phyloP scores from a whole-genome alignment of 2,888 invertebrate species.

The Artemia sp. region DNA sequence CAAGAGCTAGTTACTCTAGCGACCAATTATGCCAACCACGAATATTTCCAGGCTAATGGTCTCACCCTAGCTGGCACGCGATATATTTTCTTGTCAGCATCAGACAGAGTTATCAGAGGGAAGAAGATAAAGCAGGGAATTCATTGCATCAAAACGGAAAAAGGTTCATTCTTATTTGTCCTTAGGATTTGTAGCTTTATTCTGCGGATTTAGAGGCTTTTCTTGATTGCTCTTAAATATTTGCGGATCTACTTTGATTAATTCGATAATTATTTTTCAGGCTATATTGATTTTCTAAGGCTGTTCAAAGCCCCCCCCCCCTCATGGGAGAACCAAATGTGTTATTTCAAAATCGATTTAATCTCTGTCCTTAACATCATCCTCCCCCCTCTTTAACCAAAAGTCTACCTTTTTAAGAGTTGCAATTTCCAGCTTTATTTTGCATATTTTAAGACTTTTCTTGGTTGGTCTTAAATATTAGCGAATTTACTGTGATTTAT shows the following conservation, averaged over 20 bases:
- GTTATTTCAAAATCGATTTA: no score
- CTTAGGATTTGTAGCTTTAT: neutral
- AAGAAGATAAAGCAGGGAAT: slow-evolving; percentile 83
- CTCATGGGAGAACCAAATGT: no score
- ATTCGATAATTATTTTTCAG: no score
- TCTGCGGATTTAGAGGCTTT: neutral
- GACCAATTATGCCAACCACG: slow-evolving; percentile 74
- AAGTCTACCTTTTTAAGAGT: no score
- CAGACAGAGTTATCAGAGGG: slow-evolving; percentile 80
- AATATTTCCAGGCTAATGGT: slow-evolving; percentile 70
- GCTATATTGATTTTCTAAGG: neutral
- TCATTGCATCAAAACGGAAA: slow-evolving; percentile 89
- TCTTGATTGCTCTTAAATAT: no score
- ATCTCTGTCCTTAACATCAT: no score
- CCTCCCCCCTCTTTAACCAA: no score
- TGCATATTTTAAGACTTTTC: neutral
- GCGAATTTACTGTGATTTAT: no score
- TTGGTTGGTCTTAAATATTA: no score
- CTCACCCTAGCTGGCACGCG: slow-evolving; percentile 78
- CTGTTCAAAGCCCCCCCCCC: no score
- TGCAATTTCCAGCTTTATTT: neutral
- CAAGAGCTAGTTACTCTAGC: slow-evolving; percentile 77
- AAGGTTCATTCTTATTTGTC: slow-evolving; percentile 43
- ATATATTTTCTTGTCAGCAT: slow-evolving; percentile 88
- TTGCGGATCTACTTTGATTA: no score